Conservation (phyloP, 2,113 vertebrate species). For the Neotragus moschatus region DNA sequence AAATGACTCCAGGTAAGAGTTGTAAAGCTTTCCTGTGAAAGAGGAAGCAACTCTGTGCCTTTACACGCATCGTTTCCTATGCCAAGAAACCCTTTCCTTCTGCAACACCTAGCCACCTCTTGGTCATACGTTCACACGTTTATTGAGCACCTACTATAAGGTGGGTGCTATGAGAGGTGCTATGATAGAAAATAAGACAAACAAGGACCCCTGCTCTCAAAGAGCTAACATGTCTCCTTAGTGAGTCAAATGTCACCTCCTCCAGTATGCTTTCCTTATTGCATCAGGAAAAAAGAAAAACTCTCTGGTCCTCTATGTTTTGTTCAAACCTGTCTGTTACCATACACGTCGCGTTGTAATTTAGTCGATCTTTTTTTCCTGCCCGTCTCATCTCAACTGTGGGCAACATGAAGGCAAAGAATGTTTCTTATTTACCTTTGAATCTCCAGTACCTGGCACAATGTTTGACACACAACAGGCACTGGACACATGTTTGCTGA, state of each 20-base stretch:
- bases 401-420: background rate
- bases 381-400: slow-evolving; percentile 8
- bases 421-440: slow-evolving; percentile 20
- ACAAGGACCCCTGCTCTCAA: background rate
- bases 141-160: background rate
- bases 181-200: background rate
- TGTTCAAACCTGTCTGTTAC: background rate
- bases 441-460: background rate
- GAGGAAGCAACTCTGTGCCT: background rate
- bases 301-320: background rate
- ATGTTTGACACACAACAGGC: background rate
- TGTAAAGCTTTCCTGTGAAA: background rate
- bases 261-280: slow-evolving; percentile 20
- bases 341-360: background rate
- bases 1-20: slow-evolving; percentile 16
- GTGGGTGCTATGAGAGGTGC: background rate
- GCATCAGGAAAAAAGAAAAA: background rate
- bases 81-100: background rate
- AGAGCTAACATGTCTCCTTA: background rate
- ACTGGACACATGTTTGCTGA: background rate
- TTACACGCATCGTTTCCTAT: background rate
- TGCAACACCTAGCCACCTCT: background rate
- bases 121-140: background rate
- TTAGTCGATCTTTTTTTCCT: background rate
- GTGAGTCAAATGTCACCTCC: background rate